Base-by-base conservation (phyloP, 2,888 invertebrate genomes). In the Athalia cordata region DNA sequence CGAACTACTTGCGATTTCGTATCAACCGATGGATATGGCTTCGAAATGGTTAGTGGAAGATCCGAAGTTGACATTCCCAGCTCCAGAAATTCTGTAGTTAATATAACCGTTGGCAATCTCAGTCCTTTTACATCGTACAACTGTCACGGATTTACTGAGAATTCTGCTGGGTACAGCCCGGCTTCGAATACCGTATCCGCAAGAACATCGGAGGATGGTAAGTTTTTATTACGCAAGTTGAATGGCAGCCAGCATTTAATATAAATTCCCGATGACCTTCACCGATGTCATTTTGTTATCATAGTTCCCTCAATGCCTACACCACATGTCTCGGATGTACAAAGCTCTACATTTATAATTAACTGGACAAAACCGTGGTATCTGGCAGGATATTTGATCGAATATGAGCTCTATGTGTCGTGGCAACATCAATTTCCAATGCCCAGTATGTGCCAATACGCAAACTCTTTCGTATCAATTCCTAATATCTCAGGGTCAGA, bases 61-160 rank as follows among this genome's bases (percentile, higher is more conserved):
- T 47, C 43, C 8, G 15, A 47, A 11, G 61, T 65, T 49, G 9
- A 29, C 45, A 81, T 81, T 68, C 57, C 64, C 0, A 74, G 78
- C 47, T 52, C 11, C 13, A 9, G 29, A 11, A 78, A 79, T 55
- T 29, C 81, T 9, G 80, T 81, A 49, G 52, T 80, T 1, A 59
- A 78, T 3, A 52, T 81, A 9, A 83, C 81, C 3, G 80, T 89
- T 3, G 11, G 66, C 1, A 43, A 80, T 59, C 78, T 89, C 5
- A 86, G 84, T 79, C 86, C 89, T 8, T 88, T 82, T 68, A 87
- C 88, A 13, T 78, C 47, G 29, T 89, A 89, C 50, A 67, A 66
- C 8, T 89, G 89, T 77, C 79, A 78, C 15, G 85, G 85, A 15
- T 77, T 79, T 5, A 80, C 81, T 9, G 13, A 74, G 29, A 87